Evolutionary conservation across 2,888 invertebrate genomes (phyloP), one percentile per base, ranked within the genome.

Genomic region (Mesorhabditis spiculigera): DNA sequence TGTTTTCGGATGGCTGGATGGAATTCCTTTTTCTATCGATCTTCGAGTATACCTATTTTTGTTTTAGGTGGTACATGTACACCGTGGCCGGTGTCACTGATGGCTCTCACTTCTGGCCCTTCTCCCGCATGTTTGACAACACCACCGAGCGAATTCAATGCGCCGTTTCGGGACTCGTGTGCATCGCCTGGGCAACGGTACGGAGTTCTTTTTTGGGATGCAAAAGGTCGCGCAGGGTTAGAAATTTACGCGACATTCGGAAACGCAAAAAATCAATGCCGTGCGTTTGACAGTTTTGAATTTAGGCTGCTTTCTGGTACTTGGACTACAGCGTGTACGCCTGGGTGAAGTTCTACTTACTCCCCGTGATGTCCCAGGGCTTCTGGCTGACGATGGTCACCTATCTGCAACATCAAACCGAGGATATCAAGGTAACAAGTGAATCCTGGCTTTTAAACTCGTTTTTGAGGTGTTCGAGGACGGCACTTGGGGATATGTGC

Each of bases 81-180:
- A 83, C 83, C 3, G 42, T 82, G 4, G 72, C 77, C 68, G 83
- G 83, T 41, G 76, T 78, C 61, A 81, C 82, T 5, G 84, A 84
- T 66, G 84, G 84, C 42, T 78, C 78, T 16, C 84, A 84, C 71
- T 84, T 84, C 76, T 82, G 78, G 79, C 84, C 84, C 16, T 78
- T 68, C 70, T 81, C 80, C 10, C 67, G 69, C 13, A 73, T 82
- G 13, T 84, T 84, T 74, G 76, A 73, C 65, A 78, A 73, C 68
- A 78, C 74, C 66, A 75, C 68, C 13, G 84, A 84, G 66, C 75
- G 83, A 4, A 65, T 84, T 43, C 79, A 84, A 71, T 84, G 84
- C 65, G 79, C 75, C 28, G 68, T 84, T 64, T 79, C 79, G 13
- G 80, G 71, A 5, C 50, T 71, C 5, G 71, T 71, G 63, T 84